Percentiles rank a stretch among this genome's conserved stretches.
phyloP scores from a whole-genome alignment of 2,888 invertebrate species.

The Microctonus aethiopoides region DNA sequence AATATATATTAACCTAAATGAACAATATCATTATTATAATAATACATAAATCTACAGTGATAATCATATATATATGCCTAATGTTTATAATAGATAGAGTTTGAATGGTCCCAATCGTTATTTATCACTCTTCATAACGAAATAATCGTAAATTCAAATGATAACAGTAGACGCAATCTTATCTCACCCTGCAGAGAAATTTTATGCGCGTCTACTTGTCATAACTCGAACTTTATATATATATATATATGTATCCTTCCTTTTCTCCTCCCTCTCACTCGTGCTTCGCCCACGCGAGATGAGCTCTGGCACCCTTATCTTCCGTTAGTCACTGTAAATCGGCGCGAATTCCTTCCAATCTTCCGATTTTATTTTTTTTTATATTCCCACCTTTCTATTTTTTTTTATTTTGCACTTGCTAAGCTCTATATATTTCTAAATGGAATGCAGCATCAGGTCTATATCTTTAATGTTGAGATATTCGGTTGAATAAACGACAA shows the following conservation, averaged over 20 bases:
- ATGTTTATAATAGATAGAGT: constrained; percentile 6
- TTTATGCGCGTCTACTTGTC: constrained; percentile 45
- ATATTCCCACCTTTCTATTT: background rate
- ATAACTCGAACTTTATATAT: constrained; percentile 43
- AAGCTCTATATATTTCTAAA: background rate
- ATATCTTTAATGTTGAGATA: constrained; percentile 11
- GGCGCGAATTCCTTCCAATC: constrained; percentile 3
- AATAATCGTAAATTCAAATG: constrained; percentile 31
- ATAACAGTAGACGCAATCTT: constrained; percentile 24
- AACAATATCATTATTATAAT: background rate
- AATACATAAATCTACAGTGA: background rate
- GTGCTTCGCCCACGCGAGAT: constrained; percentile 6
- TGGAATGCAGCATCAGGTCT: constrained; percentile 5
- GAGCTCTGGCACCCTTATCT: constrained; percentile 15
- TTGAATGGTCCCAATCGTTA: constrained; percentile 27
- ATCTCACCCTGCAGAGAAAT: constrained; percentile 33
- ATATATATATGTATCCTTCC: constrained; percentile 5
- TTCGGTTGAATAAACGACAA: constrained; percentile 56
- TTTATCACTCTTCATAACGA: constrained; percentile 24
- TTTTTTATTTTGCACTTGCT: constrained; percentile 3
- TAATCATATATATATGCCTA: background rate
- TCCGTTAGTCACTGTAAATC: constrained; percentile 22
- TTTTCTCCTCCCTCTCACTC: constrained; percentile 14
- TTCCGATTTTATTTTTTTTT: constrained; percentile 6
- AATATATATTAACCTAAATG: background rate